Evolutionary conservation across 2,113 vertebrate genomes (phyloP).

Genomic region (Thryonomys swinderianus): DNA sequence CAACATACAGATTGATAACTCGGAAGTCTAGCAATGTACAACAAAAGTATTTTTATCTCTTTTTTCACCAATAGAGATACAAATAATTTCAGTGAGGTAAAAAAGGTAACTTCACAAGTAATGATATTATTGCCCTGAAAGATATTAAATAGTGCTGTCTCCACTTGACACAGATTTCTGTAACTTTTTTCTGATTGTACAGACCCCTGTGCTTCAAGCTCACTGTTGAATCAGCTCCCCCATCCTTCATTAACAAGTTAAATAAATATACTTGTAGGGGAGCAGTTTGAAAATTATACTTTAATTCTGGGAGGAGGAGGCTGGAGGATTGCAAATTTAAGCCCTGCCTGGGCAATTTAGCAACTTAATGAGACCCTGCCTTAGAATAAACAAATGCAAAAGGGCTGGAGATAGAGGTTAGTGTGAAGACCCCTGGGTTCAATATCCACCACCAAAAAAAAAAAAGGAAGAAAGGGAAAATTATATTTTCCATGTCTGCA

Average conservation of each 20-base stretch:
- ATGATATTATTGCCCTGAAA: neutral
- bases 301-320: neutral
- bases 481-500: neutral
- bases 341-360: neutral
- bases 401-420: neutral
- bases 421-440: neutral
- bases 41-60: neutral
- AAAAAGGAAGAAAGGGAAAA: neutral
- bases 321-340: neutral
- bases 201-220: neutral
- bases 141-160: neutral
- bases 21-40: neutral
- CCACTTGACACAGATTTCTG: neutral
- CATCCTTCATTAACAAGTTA: neutral
- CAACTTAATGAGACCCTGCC: neutral
- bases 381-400: neutral
- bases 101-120: neutral
- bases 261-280: neutral
- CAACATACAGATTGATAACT: neutral
- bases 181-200: neutral
- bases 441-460: neutral
- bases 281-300: neutral
- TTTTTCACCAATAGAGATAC: neutral
- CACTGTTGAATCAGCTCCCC: neutral
- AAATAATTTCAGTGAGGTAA: neutral